Conservation (phyloP, 2,113 vertebrate species). For the Myrmecobius fasciatus region DNA sequence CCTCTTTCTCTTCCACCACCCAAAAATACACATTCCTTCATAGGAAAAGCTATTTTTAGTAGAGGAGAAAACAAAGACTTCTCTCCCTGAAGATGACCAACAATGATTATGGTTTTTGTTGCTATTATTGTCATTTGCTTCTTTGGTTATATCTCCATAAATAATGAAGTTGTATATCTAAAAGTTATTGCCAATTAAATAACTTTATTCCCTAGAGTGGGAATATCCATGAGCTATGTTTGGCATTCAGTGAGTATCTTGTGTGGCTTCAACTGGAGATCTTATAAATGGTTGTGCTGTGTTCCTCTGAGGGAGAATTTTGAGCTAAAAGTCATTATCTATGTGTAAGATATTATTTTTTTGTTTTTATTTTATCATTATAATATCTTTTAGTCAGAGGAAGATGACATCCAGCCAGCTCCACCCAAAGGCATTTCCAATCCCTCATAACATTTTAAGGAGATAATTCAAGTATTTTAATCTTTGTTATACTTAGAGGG, state of each 20-base stretch:
- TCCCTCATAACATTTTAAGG: not conserved
- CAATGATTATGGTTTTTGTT: not conserved
- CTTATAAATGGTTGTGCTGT: constrained; percentile 14
- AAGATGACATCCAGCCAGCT: constrained; percentile 11
- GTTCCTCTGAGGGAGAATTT: not conserved
- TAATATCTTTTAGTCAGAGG: constrained; percentile 26
- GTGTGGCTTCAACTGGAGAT: constrained; percentile 61
- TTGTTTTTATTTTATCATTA: constrained; percentile 7
- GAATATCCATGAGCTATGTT: not conserved
- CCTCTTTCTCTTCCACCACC: no score
- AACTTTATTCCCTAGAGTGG: constrained; percentile 14
- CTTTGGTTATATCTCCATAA: constrained; percentile 31
- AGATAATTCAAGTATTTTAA: constrained; percentile 40
- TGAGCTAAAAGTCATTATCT: constrained; percentile 1
- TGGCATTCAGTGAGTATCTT: constrained; percentile 37
- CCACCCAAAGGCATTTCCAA: constrained; percentile 44
- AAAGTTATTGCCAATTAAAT: constrained; percentile 21
- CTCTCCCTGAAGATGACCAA: not conserved
- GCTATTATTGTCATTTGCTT: not conserved
- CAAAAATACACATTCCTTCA: not conserved
- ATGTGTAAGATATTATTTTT: constrained; percentile 1
- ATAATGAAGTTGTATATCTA: not conserved
- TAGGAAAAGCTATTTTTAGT: not conserved
- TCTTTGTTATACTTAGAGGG: constrained; percentile 10
- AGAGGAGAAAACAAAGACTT: constrained; percentile 9